phyloP scores from a whole-genome alignment of 1,140 invertebrate species.

The Drosophila nigromelanica region DNA sequence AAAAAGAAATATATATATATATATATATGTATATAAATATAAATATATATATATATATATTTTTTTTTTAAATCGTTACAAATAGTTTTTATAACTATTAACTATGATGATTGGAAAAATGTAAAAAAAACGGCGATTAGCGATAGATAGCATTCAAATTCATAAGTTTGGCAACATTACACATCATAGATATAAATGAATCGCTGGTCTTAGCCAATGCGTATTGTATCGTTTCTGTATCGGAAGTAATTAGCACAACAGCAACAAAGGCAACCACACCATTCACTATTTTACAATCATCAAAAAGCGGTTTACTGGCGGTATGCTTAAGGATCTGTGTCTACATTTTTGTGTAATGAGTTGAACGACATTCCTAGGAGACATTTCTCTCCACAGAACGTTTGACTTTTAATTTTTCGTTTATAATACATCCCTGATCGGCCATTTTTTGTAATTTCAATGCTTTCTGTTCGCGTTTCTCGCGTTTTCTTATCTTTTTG shows the following conservation, averaged over 20 bases:
- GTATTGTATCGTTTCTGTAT: not conserved
- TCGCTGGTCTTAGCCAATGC: not conserved
- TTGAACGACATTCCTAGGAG: constrained; percentile 70
- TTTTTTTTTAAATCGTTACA: constrained; percentile 6
- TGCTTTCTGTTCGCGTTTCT: constrained; percentile 84
- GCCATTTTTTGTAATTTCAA: constrained; percentile 84
- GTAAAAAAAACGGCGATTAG: constrained; percentile 64
- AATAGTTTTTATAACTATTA: too few relatives aligned
- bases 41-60: constrained; percentile 12
- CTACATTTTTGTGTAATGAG: constrained; percentile 3
- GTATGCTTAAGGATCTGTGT: constrained; percentile 6
- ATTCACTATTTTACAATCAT: constrained; percentile 12
- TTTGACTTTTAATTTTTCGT: constrained; percentile 80
- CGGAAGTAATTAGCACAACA: constrained; percentile 13
- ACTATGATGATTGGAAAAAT: constrained; percentile 32
- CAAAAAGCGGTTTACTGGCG: constrained; percentile 22
- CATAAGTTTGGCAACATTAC: constrained; percentile 34
- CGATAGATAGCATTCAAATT: constrained; percentile 81
- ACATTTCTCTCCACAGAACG: constrained; percentile 81
- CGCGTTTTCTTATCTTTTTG: constrained; percentile 88
- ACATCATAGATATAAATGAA: not conserved
- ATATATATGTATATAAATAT: not conserved
- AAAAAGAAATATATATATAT: not conserved
- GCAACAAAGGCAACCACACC: constrained; percentile 13
- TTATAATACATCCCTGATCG: constrained; percentile 84